Evolutionary conservation across 1,140 invertebrate species (phyloP).

Genomic region (Microplitis mediator): DNA sequence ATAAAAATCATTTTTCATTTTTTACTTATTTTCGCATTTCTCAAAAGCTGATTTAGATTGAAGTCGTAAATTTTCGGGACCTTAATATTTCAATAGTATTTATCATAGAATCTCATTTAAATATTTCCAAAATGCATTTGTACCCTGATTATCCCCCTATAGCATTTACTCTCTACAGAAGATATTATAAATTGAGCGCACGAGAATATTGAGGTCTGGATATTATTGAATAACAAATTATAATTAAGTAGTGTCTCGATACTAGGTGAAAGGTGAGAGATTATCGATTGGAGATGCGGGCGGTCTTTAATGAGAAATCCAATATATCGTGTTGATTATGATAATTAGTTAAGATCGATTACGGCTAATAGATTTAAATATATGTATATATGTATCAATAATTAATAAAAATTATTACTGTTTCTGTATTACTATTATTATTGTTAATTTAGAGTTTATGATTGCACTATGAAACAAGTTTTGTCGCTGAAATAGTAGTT

Average conservation of each 20-base stretch:
- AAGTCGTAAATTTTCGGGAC: too few species aligned
- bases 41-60: too few species aligned
- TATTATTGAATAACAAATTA: too few species aligned
- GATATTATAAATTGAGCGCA: too few species aligned
- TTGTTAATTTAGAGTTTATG: background rate
- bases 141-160: too few species aligned
- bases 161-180: too few species aligned
- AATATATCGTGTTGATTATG: conserved; percentile 46
- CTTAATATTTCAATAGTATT: too few species aligned
- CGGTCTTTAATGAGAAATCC: conserved; percentile 7
- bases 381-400: background rate
- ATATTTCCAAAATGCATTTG: too few species aligned
- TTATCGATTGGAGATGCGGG: conserved; percentile 13
- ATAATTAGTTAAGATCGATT: conserved; percentile 46
- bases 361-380: conserved; percentile 40
- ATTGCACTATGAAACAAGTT: conserved; percentile 24
- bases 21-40: too few species aligned
- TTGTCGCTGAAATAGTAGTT: conserved; percentile 18
- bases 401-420: background rate
- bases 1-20: too few species aligned
- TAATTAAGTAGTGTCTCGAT: background rate
- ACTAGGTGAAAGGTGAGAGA: conserved; percentile 5
- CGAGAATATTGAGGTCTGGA: too few species aligned
- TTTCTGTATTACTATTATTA: background rate
- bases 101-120: too few species aligned